phyloP scores from a whole-genome alignment of 2,797 vertebrate species.

The Acomys russatus region DNA sequence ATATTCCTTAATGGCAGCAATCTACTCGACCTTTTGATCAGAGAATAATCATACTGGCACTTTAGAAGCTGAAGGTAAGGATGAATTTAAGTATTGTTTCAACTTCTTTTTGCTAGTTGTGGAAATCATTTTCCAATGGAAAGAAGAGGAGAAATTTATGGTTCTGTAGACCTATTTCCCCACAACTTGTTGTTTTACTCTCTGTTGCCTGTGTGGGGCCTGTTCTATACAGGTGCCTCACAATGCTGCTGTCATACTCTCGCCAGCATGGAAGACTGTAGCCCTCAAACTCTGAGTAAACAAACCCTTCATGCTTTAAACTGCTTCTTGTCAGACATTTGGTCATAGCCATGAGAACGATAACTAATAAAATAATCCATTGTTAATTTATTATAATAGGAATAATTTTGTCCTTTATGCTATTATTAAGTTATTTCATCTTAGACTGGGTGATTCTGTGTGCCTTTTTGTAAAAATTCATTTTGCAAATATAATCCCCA shows the following conservation, averaged over 20 bases:
- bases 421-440: background rate
- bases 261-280: background rate
- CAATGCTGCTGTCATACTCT: background rate
- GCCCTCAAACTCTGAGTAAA: background rate
- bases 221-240: background rate
- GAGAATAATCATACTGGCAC: background rate
- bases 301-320: background rate
- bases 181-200: background rate
- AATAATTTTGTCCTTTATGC: conserved; percentile 13
- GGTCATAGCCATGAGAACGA: background rate
- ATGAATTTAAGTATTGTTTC: background rate
- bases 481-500: background rate
- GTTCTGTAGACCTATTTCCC: background rate
- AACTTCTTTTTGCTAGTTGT: background rate
- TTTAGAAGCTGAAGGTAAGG: background rate
- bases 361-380: background rate
- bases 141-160: background rate
- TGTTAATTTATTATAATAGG: background rate
- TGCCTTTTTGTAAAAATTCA: too few relatives aligned
- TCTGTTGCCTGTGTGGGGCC: background rate
- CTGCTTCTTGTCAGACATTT: background rate
- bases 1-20: background rate
- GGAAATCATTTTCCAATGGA: background rate
- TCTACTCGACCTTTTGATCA: background rate
- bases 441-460: background rate